Evolutionary conservation across 2,888 invertebrate species (phyloP).

Genomic region (Ellobium chinense): DNA sequence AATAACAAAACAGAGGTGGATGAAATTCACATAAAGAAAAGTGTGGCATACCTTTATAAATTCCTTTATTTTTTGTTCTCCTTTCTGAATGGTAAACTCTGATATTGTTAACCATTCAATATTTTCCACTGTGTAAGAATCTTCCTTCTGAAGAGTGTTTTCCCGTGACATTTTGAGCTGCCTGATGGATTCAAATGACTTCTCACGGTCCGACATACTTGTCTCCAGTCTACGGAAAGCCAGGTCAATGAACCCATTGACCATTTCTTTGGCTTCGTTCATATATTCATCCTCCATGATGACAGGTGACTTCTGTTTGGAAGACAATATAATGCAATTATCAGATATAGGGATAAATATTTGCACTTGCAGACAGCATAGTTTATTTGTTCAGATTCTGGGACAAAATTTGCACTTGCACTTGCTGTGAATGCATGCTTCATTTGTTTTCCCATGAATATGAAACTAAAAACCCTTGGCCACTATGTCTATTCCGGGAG

Average conservation of each 20-base stretch:
- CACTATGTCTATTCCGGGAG: no score
- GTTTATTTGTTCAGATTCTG: no score
- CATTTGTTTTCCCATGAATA: no score
- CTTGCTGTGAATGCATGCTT: no score
- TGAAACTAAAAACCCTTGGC: no score
- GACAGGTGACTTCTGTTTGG: neutral
- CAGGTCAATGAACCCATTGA: constrained; percentile 72
- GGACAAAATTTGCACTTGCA: no score
- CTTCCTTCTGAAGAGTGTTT: constrained; percentile 62
- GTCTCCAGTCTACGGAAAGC: constrained; percentile 72
- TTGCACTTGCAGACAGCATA: no score
- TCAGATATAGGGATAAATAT: no score
- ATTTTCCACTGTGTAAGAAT: constrained; percentile 72
- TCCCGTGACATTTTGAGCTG: constrained; percentile 61
- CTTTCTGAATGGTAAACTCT: constrained; percentile 72
- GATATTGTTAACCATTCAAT: constrained; percentile 77
- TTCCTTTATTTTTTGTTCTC: constrained; percentile 75
- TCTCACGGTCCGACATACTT: constrained; percentile 68
- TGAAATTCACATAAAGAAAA: no score
- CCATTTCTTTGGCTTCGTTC: constrained; percentile 61
- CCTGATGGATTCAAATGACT: constrained; percentile 69
- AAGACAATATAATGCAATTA: neutral
- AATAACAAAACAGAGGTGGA: no score
- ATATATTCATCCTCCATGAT: constrained; percentile 44
- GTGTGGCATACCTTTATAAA: constrained; percentile 77